Conservation (phyloP, 2,888 invertebrate species). For the Rotaria sp. region DNA sequence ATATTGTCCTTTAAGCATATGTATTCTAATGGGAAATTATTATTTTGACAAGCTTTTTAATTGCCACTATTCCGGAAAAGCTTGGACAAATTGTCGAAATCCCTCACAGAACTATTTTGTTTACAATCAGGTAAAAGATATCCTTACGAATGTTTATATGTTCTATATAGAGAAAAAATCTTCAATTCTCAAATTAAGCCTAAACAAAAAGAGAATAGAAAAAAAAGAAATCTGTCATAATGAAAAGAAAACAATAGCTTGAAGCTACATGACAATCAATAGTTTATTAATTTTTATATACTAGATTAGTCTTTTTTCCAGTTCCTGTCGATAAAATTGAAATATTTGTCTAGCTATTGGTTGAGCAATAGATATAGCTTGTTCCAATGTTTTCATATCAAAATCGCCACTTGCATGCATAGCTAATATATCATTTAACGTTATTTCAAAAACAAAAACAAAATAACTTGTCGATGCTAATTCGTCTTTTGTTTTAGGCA, state of each 20-base stretch:
- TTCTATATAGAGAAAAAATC: neutral
- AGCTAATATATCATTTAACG: neutral
- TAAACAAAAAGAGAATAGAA: neutral
- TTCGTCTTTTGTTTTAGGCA: conserved; percentile 25
- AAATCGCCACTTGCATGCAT: neutral
- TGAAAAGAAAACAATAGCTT: too few relatives aligned
- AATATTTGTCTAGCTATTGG: neutral
- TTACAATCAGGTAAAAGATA: too few relatives aligned
- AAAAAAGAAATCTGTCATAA: neutral
- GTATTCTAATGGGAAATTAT: too few relatives aligned
- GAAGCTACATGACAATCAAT: neutral
- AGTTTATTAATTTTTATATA: neutral
- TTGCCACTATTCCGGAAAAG: too few relatives aligned
- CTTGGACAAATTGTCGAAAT: too few relatives aligned
- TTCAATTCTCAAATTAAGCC: neutral
- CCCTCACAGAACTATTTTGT: too few relatives aligned
- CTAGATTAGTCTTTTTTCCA: conserved; percentile 1
- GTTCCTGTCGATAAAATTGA: conserved; percentile 23
- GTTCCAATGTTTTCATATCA: neutral
- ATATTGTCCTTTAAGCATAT: too few relatives aligned
- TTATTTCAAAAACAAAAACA: conserved; percentile 25
- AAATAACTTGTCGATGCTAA: conserved; percentile 11
- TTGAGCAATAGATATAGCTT: neutral
- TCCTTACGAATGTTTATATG: too few relatives aligned
- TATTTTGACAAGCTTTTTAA: too few relatives aligned